Base-by-base conservation (phyloP, 2,888 invertebrate species). In the Temnothorax unifasciatus region DNA sequence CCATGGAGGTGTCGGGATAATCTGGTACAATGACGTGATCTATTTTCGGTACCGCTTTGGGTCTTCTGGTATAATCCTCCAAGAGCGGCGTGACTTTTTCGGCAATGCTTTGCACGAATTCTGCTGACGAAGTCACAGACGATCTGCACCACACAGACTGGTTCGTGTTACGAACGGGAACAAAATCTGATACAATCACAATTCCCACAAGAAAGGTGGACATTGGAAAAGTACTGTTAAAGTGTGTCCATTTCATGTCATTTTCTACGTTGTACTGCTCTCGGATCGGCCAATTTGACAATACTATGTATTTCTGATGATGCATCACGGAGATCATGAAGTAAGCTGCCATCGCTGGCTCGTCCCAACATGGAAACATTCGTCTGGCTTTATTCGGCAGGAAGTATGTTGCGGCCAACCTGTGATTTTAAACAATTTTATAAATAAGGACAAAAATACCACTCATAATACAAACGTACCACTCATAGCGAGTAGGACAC, bases 281-380 rank as follows among this genome's bases (percentile, higher is more conserved):
- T 3, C 69, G 13, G 2, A 84, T 69, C 13, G 86, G 90, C 88
- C 89, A 93, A 79, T 94, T 94, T 0, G 95, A 95, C 18, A 96
- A 89, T 0, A 94, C 95, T 15, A 87, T 90, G 64, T 95, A 95
- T 18, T 92, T 93, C 34, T 91, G 90, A 15, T 96, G 95, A 69
- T 97, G 96, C 59, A 96, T 96, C 76, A 97, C 95, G 2, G 95
- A 96, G 15, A 97, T 96, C 21, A 71, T 96, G 92, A 97, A 97
- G 34, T 95, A 95, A 0, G 97, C 97, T 96, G n/a, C n/a, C n/a
- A n/a, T 93, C 0, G 95, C 95, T 0, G 97, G 97, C 91, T 97
- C 97, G 90, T 97, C 97, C 91, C 96, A 97, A 92, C 97, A 97
- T 0, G 97, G 97, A 93, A 97, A 97, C 0, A 96, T 97, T 66